phyloP scores from a whole-genome alignment of 2,797 vertebrate species.

The Oryzias dopingdopingensis region DNA sequence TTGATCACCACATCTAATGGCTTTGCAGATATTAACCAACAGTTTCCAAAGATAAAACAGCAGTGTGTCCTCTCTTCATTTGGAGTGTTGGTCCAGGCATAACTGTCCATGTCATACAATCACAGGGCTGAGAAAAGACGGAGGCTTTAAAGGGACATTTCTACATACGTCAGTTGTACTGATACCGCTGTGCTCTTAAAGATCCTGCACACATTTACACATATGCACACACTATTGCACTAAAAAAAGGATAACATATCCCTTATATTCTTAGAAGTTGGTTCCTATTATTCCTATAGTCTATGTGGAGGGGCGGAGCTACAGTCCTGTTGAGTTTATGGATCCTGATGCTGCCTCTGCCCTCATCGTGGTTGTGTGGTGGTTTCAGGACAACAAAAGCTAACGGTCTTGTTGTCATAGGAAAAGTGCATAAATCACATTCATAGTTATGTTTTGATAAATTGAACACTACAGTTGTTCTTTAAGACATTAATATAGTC shows the following conservation, averaged over 20 bases:
- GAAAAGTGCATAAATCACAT: constrained; percentile 67
- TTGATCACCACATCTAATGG: neutral
- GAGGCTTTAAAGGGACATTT: constrained; percentile 39
- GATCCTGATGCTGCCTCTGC: constrained; percentile 56
- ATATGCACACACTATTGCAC: constrained; percentile 26
- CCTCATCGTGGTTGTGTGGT: constrained; percentile 36
- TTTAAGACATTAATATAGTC: constrained; percentile 55
- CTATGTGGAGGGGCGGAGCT: constrained; percentile 22
- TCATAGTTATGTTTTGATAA: constrained; percentile 51
- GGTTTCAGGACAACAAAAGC: constrained; percentile 30
- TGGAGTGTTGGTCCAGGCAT: neutral
- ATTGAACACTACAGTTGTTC: constrained; percentile 48
- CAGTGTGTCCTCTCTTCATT: constrained; percentile 52
- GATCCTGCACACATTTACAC: constrained; percentile 36
- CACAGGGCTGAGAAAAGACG: constrained; percentile 41
- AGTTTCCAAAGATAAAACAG: constrained; percentile 8
- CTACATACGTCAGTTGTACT: constrained; percentile 39
- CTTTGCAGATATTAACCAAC: neutral
- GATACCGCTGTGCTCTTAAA: constrained; percentile 50
- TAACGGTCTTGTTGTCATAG: constrained; percentile 36
- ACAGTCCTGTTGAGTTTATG: constrained; percentile 25
- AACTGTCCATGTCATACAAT: constrained; percentile 53
- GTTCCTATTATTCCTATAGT: constrained; percentile 22
- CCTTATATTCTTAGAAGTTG: constrained; percentile 27
- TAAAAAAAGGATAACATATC: constrained; percentile 20